phyloP scores from a whole-genome alignment of 2,113 vertebrate genomes.

The Irena cyanogastra region DNA sequence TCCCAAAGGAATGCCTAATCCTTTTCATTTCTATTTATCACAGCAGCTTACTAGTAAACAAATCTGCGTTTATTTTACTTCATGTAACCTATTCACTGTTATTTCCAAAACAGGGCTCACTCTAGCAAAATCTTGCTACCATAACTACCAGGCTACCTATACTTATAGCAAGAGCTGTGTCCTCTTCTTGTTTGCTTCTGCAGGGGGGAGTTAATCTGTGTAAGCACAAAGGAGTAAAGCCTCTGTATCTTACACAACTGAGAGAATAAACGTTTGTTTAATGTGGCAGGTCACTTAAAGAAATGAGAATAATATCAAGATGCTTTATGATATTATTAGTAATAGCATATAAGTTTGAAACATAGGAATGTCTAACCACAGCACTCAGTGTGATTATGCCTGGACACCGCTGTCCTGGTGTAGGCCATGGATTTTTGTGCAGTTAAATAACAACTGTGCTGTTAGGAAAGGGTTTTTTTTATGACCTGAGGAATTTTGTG shows the following conservation, averaged over 20 bases:
- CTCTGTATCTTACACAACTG: neutral
- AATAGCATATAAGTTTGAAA: neutral
- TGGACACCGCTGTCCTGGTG: neutral
- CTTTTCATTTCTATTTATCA: neutral
- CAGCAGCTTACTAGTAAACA: neutral
- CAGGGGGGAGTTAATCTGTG: neutral
- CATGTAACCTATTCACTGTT: neutral
- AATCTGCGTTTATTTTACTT: slow-evolving; percentile 15
- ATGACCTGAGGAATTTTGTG: neutral
- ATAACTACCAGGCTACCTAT: slow-evolving; percentile 4
- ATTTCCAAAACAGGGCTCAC: neutral
- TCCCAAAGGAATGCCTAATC: neutral
- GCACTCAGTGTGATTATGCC: neutral
- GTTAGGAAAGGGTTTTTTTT: neutral
- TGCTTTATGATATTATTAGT: neutral
- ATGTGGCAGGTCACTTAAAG: neutral
- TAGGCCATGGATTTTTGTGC: neutral
- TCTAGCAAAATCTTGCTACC: neutral
- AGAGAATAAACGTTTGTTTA: neutral
- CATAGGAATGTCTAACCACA: neutral
- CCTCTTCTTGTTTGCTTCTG: neutral
- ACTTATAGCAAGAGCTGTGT: neutral
- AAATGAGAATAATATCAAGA: neutral
- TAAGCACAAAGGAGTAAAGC: neutral
- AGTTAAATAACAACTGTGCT: neutral